Evolutionary conservation across 1,140 invertebrate species (phyloP), one percentile per base, ranked within the genome.

Genomic region (Acromyrmex echinatior): DNA sequence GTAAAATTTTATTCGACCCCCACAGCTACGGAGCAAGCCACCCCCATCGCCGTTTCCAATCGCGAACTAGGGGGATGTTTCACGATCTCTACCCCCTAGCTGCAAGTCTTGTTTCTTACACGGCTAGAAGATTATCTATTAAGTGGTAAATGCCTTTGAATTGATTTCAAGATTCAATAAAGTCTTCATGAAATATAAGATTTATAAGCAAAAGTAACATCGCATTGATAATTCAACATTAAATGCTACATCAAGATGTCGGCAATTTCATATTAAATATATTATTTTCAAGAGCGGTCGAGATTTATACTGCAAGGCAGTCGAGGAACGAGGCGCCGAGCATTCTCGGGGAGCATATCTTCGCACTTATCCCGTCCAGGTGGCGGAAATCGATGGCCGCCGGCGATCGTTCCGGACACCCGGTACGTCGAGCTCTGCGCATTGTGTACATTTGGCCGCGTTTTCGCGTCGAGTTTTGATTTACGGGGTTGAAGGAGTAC

Each of bases 1-100:
- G 93, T 95, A 95, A 95, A 95, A 95, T 95, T 95, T 94, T 95
- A 95, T 94, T 94, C 92, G 87, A 88, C 90, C 86, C 79, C 88
- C 89, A 68, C 87, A 53, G 65, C 88, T 87, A 87, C 86, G 74
- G 73, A 78, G 81, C 25, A 62, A 85, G 85, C 58, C 71, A 88
- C 63, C 81, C 86, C 31, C 63, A 0, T 53, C 51, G 45, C 73
- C n/a, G n/a, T 58, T 21, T 45, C 35, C 35, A 28, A 63, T 78
- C 39, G 49, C 66, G 35, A 71, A 9, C 14, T 16, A 35, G 10
- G 60, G 16, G 10, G 12, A 39, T 21, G 31, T 2, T 53, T 21
- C 45, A 49, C 49, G 21, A 86, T 66, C 49, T 86, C 77, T 45
- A 10, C 39, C 10, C 25, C 25, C n/a, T 49, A 28, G 18, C 31